Conservation (phyloP, 2,888 invertebrate genomes). For the Stenoptilia bipunctidactyla region DNA sequence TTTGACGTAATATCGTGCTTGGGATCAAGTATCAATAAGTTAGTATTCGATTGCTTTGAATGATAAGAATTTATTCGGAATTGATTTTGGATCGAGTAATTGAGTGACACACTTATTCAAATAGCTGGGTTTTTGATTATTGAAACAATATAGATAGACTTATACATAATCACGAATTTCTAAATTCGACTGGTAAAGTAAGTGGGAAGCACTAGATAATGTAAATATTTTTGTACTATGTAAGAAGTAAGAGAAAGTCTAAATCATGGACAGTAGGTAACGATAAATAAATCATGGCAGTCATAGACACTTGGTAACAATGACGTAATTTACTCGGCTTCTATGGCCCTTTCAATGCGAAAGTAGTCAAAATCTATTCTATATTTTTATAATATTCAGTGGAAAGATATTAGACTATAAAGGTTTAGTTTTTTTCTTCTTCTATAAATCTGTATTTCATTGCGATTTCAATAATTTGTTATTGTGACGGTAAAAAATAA, state of each 20-base stretch:
- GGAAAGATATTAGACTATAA: no score
- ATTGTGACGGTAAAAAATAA: conserved; percentile 44
- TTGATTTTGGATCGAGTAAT: not conserved
- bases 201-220: conserved; percentile 33
- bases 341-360: conserved; percentile 11
- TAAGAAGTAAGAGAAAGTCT: conserved; percentile 26
- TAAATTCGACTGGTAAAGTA: conserved; percentile 41
- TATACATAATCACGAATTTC: conserved; percentile 41
- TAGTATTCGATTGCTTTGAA: conserved; percentile 27
- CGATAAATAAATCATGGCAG: conserved; percentile 23
- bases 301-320: no score
- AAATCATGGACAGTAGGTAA: no score
- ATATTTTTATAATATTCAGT: no score
- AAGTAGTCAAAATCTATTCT: conserved; percentile 27
- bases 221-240: conserved; percentile 42
- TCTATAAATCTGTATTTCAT: no score
- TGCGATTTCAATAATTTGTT: conserved; percentile 9
- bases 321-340: no score
- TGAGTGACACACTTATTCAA: not conserved
- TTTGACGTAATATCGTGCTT: conserved; percentile 58
- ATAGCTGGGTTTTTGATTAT: not conserved
- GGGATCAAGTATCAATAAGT: conserved; percentile 65
- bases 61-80: not conserved
- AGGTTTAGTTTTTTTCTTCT: no score
- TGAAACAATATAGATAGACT: conserved; percentile 28